Conservation (phyloP, 2,797 vertebrate genomes). For the Cirrhinus molitorella region DNA sequence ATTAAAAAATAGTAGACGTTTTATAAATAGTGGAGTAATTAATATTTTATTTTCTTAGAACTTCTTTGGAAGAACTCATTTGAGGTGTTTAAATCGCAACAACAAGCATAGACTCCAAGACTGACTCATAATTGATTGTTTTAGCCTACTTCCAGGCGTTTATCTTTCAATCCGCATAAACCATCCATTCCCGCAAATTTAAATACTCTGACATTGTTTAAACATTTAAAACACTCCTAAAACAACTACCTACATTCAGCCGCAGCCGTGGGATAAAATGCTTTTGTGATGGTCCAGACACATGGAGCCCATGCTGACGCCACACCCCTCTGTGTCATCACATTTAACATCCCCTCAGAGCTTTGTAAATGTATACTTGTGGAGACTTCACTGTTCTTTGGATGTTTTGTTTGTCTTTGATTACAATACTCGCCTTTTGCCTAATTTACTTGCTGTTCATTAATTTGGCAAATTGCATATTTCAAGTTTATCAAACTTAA, state of each 20-base stretch:
- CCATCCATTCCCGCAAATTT: not conserved
- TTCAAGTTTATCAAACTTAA: not conserved
- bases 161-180: not conserved
- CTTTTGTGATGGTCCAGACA: conserved; percentile 27
- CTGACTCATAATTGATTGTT: not conserved
- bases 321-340: conserved; percentile 52
- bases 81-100: not conserved
- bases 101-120: not conserved
- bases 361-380: not conserved
- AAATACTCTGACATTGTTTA: not conserved
- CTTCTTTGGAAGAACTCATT: not conserved
- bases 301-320: conserved; percentile 40
- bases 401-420: not conserved
- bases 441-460: not conserved
- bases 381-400: not conserved
- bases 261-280: not conserved
- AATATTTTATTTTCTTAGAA: not conserved
- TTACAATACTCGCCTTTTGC: not conserved
- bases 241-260: not conserved
- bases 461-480: not conserved
- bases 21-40: not conserved
- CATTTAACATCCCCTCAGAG: conserved; percentile 5
- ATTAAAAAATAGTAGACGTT: not conserved
- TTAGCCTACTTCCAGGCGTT: not conserved
- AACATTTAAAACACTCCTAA: not conserved